A percentile compares a stretch with the other conserved stretches of the same genome.
Evolutionary conservation across 2,113 vertebrate genomes (phyloP).

Genomic region (Oryzias curvinotus): DNA sequence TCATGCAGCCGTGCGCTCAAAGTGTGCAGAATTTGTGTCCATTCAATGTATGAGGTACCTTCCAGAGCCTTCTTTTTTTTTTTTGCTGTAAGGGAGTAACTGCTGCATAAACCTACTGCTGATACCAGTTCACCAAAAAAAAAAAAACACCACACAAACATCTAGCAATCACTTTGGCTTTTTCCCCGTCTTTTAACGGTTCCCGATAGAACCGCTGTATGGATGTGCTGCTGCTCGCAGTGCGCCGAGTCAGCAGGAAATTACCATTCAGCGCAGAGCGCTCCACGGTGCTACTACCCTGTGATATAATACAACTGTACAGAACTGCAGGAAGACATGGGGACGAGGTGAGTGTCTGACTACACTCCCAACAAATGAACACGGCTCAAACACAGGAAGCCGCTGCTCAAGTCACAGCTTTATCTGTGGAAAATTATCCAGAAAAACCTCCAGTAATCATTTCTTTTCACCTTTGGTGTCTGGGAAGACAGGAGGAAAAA

Average conservation of each 20-base stretch:
- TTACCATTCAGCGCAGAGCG: slow-evolving; percentile 65
- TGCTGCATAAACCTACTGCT: slow-evolving; percentile 33
- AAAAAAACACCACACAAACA: slow-evolving; percentile 2
- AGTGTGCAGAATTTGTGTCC: slow-evolving; percentile 14
- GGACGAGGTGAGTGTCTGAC: not conserved
- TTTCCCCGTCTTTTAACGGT: slow-evolving; percentile 46
- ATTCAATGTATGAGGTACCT: slow-evolving; percentile 10
- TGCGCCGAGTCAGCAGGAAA: slow-evolving; percentile 64
- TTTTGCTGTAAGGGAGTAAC: not conserved
- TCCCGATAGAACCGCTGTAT: slow-evolving; percentile 57
- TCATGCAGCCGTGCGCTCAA: slow-evolving; percentile 31
- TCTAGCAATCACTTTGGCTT: slow-evolving; percentile 43
- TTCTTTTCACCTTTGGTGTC: not conserved
- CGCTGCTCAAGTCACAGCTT: slow-evolving; percentile 18
- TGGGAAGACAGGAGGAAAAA: not conserved
- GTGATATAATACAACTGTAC: slow-evolving; percentile 51
- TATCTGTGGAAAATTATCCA: slow-evolving; percentile 2
- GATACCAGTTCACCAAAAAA: not conserved
- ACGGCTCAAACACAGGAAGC: slow-evolving; percentile 1
- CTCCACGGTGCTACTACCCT: slow-evolving; percentile 28
- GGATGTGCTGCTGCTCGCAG: slow-evolving; percentile 41
- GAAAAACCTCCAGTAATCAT: slow-evolving; percentile 8
- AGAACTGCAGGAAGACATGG: slow-evolving; percentile 10
- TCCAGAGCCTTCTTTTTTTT: slow-evolving; percentile 21
- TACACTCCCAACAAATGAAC: slow-evolving; percentile 11